phyloP scores from a whole-genome alignment of 2,113 vertebrate genomes.

The Sigmodon hispidus region DNA sequence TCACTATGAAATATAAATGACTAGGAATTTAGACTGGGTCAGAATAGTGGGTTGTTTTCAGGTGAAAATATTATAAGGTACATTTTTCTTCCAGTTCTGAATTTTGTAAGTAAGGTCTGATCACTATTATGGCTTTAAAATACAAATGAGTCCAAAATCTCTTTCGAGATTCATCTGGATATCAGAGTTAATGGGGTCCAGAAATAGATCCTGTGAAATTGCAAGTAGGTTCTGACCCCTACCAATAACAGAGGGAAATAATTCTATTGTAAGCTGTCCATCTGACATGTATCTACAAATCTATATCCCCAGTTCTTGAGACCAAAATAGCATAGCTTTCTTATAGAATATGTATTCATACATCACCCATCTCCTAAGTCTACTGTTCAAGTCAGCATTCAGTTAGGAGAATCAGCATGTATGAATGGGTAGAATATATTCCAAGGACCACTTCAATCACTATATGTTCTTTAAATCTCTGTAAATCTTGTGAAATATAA shows the following conservation, averaged over 20 bases:
- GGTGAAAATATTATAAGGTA: not conserved
- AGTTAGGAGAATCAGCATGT: not conserved
- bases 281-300: not conserved
- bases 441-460: not conserved
- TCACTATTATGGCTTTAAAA: not conserved
- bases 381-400: no score
- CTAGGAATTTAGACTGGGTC: not conserved
- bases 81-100: not conserved
- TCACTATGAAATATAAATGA: not conserved
- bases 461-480: slow-evolving; percentile 1
- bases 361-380: not conserved
- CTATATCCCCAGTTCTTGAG: not conserved
- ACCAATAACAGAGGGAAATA: not conserved
- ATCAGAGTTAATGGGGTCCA: not conserved
- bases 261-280: not conserved
- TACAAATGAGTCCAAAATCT: no score
- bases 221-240: not conserved
- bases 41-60: slow-evolving; percentile 3
- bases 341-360: not conserved
- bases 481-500: not conserved
- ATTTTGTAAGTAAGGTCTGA: not conserved
- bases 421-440: not conserved
- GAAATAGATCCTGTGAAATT: not conserved
- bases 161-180: no score
- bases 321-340: slow-evolving; percentile 8